Percentiles rank a stretch among this genome's conserved stretches.
Evolutionary conservation across 2,888 invertebrate genomes (phyloP).

Genomic region (Apamea crenata): DNA sequence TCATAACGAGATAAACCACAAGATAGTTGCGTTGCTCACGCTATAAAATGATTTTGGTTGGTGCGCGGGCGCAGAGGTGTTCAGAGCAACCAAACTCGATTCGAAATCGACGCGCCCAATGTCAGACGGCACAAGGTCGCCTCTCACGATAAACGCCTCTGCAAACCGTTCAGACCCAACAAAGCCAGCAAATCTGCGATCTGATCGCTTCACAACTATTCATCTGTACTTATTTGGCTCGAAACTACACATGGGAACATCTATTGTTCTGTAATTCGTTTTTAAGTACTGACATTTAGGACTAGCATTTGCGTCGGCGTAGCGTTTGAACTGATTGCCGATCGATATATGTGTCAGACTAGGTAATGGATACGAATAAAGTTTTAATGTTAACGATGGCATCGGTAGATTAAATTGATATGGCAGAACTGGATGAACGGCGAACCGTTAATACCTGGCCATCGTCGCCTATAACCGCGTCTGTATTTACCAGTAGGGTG

Average conservation of each 20-base stretch:
- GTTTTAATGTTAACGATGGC: constrained; percentile 51
- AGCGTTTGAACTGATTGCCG: constrained; percentile 46
- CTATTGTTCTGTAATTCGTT: constrained; percentile 72
- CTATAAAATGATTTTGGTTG: constrained; percentile 54
- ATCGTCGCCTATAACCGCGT: constrained; percentile 56
- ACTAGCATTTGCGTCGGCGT: constrained; percentile 50
- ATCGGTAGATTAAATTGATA: constrained; percentile 48
- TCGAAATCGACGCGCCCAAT: constrained; percentile 84
- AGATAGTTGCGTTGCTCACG: constrained; percentile 47
- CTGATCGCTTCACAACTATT: constrained; percentile 70
- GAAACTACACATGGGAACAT: constrained; percentile 68
- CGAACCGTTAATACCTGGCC: constrained; percentile 49
- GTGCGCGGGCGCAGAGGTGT: constrained; percentile 76
- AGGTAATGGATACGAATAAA: constrained; percentile 54
- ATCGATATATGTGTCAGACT: constrained; percentile 48
- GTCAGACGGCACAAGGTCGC: constrained; percentile 85
- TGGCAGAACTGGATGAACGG: constrained; percentile 51
- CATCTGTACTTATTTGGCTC: constrained; percentile 71
- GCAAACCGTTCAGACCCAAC: constrained; percentile 70
- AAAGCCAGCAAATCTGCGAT: constrained; percentile 72
- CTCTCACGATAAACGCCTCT: constrained; percentile 83
- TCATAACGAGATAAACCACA: constrained; percentile 37
- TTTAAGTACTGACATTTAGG: constrained; percentile 69
- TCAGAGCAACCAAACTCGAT: constrained; percentile 76
- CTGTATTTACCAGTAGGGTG: constrained; percentile 63